These are phyloP conservation scores for Beris chalybata DNA, from an alignment of 2,888 invertebrate species.

Conservation along the genomic window DNA sequence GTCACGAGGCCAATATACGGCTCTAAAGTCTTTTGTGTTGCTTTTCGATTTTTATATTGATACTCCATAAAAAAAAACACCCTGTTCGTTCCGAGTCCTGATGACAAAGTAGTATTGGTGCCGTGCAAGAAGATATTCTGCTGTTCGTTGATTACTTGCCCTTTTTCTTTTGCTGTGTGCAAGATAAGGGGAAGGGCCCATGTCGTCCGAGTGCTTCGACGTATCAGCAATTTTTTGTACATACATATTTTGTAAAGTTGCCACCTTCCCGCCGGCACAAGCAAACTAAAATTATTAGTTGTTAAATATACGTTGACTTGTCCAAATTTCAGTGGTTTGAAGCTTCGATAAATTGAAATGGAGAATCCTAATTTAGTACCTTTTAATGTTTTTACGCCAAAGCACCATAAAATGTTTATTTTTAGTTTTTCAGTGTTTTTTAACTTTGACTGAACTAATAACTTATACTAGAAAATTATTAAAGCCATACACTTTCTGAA, in stretches of 20 bases:
- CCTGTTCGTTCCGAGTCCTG: neutral
- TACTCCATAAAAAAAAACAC: slow-evolving; percentile 10
- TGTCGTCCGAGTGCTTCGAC: too few species aligned
- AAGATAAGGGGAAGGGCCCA: neutral
- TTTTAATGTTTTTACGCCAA: slow-evolving; percentile 21
- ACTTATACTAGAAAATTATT: too few species aligned
- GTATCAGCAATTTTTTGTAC: too few species aligned
- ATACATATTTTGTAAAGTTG: slow-evolving; percentile 5
- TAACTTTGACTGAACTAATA: too few species aligned
- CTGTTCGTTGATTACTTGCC: neutral
- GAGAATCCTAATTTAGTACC: slow-evolving; percentile 22
- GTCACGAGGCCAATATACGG: slow-evolving; percentile 23
- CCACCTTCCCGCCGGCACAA: neutral
- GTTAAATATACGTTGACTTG: too few species aligned
- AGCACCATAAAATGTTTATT: neutral
- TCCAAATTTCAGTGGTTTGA: neutral
- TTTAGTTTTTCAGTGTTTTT: too few species aligned
- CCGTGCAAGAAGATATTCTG: neutral
- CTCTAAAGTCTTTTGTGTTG: slow-evolving; percentile 25
- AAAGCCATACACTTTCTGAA: too few species aligned
- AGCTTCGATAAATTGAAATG: slow-evolving; percentile 16
- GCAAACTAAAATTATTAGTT: neutral
- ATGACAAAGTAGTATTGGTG: slow-evolving; percentile 13
- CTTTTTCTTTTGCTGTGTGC: slow-evolving; percentile 10
- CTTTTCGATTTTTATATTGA: slow-evolving; percentile 28